Base-by-base conservation (phyloP, 1,140 invertebrate species). In the Chironomus tepperi region DNA sequence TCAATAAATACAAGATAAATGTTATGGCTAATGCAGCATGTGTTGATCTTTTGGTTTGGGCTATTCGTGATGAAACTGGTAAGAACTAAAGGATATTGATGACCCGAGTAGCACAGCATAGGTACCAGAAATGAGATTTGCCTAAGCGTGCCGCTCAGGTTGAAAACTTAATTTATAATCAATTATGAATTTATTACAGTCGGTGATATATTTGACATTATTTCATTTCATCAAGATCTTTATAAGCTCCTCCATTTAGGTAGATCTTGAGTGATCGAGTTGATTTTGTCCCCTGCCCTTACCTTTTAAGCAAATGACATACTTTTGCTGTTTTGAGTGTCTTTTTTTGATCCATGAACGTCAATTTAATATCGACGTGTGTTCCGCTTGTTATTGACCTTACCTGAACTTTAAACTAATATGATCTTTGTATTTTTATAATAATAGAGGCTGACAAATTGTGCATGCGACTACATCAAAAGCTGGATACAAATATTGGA, bases 11-110 rank as follows among this genome's bases (percentile, higher is more conserved):
- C 79, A 97, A 97, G 84, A 90, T 98, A 42, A 97, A 97, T 80
- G 94, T 99, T 0, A 95, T 96, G 88, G 95, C 95, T 0, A 98
- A 98, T 85, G 96, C 97, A 3, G 95, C 96, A 15, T 99, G 97
- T 83, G 94, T 99, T 1, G 96, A 99, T 83, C 87, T 99, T 0
- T 86, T 99, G 2, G 96, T 99, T 42, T 99, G 97, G 97, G 95
- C 96, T 10, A 96, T 97, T 78, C 90, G 91, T 1, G 96, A 98
- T 84, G 97, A 98, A 86, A 94, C 94, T 79, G 96, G 96, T 98
- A 84, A 84, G 81, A 70, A 18, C n/a, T 16, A 19, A 70, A 19
- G 18, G 2, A 67, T 67, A n/a, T 2, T 67, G 8, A 67, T 67
- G 10, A 3, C n/a, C 42, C 9, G 8, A 47, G 1, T 67, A 67